Evolutionary conservation across 2,797 vertebrate species (phyloP).

Genomic region (Sebastolobus alascanus): DNA sequence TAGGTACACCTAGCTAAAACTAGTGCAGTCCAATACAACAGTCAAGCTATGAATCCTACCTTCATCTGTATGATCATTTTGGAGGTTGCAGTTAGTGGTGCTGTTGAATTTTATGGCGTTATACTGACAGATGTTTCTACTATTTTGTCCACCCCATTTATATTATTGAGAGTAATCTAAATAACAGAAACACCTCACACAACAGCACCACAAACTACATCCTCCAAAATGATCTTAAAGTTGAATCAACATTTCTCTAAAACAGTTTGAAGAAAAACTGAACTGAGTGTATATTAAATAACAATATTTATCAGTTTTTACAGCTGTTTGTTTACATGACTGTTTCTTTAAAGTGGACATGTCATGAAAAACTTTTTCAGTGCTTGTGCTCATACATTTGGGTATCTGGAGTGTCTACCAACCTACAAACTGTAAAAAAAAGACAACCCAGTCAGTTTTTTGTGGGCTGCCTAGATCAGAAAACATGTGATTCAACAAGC

Average conservation of each 20-base stretch:
- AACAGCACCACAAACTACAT: background rate
- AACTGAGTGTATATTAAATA: background rate
- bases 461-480: background rate
- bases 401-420: background rate
- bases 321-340: conserved; percentile 4
- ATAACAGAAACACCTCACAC: background rate
- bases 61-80: background rate
- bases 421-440: background rate
- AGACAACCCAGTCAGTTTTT: background rate
- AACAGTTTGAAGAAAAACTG: too few species aligned
- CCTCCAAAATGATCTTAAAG: too few species aligned
- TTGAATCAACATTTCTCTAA: too few species aligned
- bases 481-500: background rate
- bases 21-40: background rate
- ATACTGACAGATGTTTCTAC: background rate
- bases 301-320: background rate
- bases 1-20: background rate
- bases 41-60: too few species aligned
- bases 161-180: background rate
- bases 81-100: background rate
- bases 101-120: background rate
- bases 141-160: background rate
- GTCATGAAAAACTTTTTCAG: background rate
- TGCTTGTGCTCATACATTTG: fast-evolving
- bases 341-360: background rate